Percentiles rank a stretch among this genome's conserved stretches.
These are phyloP conservation scores for Hippocampus abdominalis DNA, from an alignment of 2,113 vertebrate genomes.

Conservation along the genomic window DNA sequence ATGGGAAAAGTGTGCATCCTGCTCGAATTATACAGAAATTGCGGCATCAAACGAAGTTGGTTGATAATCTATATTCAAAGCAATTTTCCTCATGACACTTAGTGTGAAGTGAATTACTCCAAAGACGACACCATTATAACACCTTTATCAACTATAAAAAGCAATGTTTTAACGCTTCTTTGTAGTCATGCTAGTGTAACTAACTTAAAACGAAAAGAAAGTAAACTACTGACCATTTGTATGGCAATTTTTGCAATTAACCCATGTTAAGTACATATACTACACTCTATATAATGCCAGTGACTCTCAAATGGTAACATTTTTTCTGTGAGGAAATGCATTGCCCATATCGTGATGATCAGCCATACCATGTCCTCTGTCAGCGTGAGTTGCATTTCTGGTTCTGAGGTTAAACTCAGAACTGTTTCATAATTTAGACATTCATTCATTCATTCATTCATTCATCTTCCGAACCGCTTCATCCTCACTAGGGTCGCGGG, in stretches of 20 bases:
- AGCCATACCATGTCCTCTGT: not conserved
- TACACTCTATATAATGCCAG: too few relatives aligned
- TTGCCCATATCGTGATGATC: not conserved
- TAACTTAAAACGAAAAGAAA: not conserved
- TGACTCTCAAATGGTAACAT: too few relatives aligned
- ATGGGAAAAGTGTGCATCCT: not conserved
- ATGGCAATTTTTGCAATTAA: not conserved
- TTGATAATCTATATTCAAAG: not conserved
- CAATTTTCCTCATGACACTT: not conserved
- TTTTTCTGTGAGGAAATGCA: not conserved
- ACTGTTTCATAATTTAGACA: too few relatives aligned
- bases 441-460: too few relatives aligned
- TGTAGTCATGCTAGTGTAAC: not conserved
- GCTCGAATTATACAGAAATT: not conserved
- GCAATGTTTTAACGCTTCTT: not conserved
- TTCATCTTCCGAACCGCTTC: too few relatives aligned
- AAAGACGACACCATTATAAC: not conserved
- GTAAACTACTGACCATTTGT: not conserved
- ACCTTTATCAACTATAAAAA: not conserved
- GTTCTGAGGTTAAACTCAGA: not conserved
- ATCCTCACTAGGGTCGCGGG: too few relatives aligned
- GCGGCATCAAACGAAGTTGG: not conserved
- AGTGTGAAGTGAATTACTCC: not conserved
- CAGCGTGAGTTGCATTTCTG: not conserved
- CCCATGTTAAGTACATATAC: not conserved